Percentiles rank a stretch among this genome's conserved stretches.
Conservation (phyloP, 1,140 invertebrate species). For the Lanistes nyassanus region DNA sequence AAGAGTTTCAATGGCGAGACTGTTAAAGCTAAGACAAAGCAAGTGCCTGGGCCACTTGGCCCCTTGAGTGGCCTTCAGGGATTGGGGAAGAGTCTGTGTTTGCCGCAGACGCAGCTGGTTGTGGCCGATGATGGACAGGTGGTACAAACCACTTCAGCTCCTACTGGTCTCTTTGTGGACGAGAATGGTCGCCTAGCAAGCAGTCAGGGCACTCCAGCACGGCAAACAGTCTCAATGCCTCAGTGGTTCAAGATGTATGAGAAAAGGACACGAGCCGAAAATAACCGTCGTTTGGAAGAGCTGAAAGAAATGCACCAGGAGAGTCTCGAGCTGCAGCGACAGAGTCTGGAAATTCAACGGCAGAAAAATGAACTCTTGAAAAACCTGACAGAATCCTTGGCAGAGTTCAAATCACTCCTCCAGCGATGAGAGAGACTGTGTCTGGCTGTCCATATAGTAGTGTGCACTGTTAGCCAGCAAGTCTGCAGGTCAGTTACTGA, state of each 20-base stretch:
- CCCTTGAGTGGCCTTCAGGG: slow-evolving; percentile 10
- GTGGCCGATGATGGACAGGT: slow-evolving; percentile 20
- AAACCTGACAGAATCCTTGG: slow-evolving; percentile 20
- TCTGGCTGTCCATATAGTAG: too few species aligned
- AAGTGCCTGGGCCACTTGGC: slow-evolving; percentile 1
- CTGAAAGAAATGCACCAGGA: slow-evolving; percentile 26
- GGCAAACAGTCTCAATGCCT: slow-evolving; percentile 8
- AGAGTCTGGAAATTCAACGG: slow-evolving; percentile 9
- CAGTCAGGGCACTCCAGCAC: neutral
- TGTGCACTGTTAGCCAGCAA: too few species aligned
- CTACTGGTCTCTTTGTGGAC: slow-evolving; percentile 18
- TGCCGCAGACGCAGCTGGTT: slow-evolving; percentile 24
- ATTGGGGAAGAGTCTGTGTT: slow-evolving; percentile 11
- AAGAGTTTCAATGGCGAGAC: slow-evolving; percentile 17
- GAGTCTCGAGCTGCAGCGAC: slow-evolving; percentile 16
- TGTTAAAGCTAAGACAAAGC: slow-evolving; percentile 10
- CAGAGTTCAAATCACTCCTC: slow-evolving; percentile 18
- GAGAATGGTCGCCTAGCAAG: slow-evolving; percentile 8
- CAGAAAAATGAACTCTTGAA: slow-evolving; percentile 26
- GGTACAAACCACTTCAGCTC: slow-evolving; percentile 18
- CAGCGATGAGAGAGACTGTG: neutral
- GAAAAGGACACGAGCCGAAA: slow-evolving; percentile 22
- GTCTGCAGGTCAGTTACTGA: too few species aligned
- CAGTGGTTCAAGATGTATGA: slow-evolving; percentile 28
- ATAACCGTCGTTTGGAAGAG: slow-evolving; percentile 19